A percentile compares a stretch with the other conserved stretches of the same genome.
These are phyloP conservation scores for Augochlora pura DNA, from an alignment of 1,140 invertebrate genomes.

Conservation along the genomic window DNA sequence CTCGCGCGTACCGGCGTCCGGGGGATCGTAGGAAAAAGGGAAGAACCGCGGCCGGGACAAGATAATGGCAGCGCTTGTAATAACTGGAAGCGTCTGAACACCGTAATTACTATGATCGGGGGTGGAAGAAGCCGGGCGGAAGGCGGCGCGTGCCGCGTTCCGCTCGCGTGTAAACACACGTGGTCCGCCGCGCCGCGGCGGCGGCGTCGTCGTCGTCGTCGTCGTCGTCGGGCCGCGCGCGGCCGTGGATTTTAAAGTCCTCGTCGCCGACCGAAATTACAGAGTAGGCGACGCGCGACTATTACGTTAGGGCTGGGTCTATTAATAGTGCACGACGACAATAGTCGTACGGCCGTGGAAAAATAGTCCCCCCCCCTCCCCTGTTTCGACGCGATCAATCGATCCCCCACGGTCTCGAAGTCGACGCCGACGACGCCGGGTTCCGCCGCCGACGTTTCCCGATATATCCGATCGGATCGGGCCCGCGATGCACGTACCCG, in stretches of 20 bases:
- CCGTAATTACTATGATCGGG: conserved; percentile 32
- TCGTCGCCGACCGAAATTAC: conserved; percentile 38
- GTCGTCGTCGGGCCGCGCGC: neutral
- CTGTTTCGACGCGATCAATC: too few species aligned
- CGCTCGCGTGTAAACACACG: neutral
- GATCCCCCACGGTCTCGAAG: too few species aligned
- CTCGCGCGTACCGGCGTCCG: neutral
- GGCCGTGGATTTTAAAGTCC: conserved; percentile 33
- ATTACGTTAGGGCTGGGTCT: conserved; percentile 28
- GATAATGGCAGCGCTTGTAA: conserved; percentile 17
- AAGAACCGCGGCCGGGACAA: neutral
- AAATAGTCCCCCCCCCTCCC: conserved; percentile 19
- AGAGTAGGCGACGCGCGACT: conserved; percentile 14
- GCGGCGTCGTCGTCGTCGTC: too few species aligned
- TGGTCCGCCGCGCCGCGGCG: neutral
- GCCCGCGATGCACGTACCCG: too few species aligned
- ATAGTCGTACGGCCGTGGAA: neutral
- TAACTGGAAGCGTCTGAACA: conserved; percentile 23
- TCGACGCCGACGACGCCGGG: too few species aligned
- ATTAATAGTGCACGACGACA: conserved; percentile 50
- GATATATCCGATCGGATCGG: too few species aligned
- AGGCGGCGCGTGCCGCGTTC: neutral
- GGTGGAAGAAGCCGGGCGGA: neutral
- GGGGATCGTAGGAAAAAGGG: neutral
- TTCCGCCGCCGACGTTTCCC: too few species aligned